A percentile compares a stretch with the other conserved stretches of the same genome.
Conservation (phyloP, 2,113 vertebrate species). For the Pan paniscus region DNA sequence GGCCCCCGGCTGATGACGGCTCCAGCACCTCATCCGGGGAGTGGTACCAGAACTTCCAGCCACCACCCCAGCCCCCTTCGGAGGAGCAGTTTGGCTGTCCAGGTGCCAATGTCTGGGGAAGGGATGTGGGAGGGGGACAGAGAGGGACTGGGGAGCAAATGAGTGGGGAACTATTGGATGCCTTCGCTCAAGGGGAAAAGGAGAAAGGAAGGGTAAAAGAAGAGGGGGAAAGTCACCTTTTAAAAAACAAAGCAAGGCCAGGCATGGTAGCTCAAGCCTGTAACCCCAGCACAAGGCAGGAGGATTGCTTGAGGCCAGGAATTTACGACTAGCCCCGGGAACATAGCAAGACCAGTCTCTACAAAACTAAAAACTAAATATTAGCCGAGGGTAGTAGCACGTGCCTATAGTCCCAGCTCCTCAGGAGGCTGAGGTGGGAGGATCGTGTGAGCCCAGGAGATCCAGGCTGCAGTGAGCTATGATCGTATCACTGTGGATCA, state of each 20-base stretch:
- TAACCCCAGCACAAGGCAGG: not conserved
- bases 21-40: constrained; percentile 86
- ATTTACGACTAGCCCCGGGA: not conserved
- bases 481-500: not conserved
- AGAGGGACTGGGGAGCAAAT: not conserved
- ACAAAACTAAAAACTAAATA: not conserved
- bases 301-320: not conserved
- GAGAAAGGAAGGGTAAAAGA: not conserved
- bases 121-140: not conserved
- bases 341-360: not conserved
- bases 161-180: accelerated
- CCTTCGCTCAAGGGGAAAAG: not conserved
- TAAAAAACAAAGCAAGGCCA: not conserved
- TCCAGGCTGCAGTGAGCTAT: not conserved
- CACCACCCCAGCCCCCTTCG: not conserved
- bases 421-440: not conserved
- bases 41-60: constrained; percentile 83
- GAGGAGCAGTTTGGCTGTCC: not conserved
- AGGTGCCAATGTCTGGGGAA: not conserved
- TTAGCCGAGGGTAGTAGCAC: not conserved
- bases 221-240: not conserved
- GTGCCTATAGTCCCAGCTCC: not conserved
- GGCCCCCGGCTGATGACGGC: not conserved
- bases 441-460: not conserved
- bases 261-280: not conserved